These are phyloP conservation scores for Chymomyza procnemis DNA, from an alignment of 2,888 invertebrate genomes.

Conservation along the genomic window DNA sequence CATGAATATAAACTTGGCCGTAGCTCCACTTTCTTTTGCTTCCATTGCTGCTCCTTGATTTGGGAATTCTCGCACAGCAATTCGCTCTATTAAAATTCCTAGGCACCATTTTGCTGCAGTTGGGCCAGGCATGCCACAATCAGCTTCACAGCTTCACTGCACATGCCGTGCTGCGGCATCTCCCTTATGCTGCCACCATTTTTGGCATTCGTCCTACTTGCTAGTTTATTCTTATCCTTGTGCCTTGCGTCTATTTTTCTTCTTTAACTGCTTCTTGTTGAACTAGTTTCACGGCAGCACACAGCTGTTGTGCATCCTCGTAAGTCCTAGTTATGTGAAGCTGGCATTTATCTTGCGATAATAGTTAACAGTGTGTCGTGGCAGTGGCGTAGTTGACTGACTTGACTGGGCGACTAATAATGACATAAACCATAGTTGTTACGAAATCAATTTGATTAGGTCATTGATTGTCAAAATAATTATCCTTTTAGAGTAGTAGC, in stretches of 20 bases:
- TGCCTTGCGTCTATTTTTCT: slow-evolving; percentile 17
- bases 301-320: slow-evolving; percentile 35
- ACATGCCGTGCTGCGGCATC: slow-evolving; percentile 55
- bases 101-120: slow-evolving; percentile 44
- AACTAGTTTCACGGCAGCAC: slow-evolving; percentile 16
- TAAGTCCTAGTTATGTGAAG: slow-evolving; percentile 64
- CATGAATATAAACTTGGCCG: not conserved
- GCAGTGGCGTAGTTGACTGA: slow-evolving; percentile 24
- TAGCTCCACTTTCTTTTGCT: not conserved
- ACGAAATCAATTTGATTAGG: too few relatives aligned
- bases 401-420: too few relatives aligned
- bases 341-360: slow-evolving; percentile 69
- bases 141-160: slow-evolving; percentile 13
- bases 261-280: not conserved
- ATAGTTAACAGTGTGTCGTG: slow-evolving; percentile 58
- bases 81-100: slow-evolving; percentile 72
- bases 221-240: slow-evolving; percentile 32
- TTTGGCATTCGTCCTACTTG: not conserved
- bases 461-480: too few relatives aligned
- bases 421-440: too few relatives aligned
- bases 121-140: slow-evolving; percentile 23
- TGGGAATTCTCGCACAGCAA: slow-evolving; percentile 58
- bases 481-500: too few relatives aligned
- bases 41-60: slow-evolving; percentile 9
- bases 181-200: not conserved